Evolutionary conservation across 2,113 vertebrate genomes (phyloP).

Genomic region (Podarcis cretensis): DNA sequence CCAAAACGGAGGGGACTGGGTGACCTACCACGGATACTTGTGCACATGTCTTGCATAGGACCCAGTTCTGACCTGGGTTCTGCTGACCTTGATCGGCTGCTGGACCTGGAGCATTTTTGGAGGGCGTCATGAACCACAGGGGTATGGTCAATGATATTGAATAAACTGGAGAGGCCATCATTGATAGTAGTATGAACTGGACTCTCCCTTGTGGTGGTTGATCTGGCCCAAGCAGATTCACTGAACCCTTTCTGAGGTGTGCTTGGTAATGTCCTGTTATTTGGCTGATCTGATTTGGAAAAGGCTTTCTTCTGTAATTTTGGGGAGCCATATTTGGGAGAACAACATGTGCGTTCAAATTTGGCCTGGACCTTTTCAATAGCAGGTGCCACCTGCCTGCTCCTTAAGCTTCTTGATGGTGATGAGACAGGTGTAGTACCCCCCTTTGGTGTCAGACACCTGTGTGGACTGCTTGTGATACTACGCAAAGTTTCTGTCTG

Average conservation of each 20-base stretch:
- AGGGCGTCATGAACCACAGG: slow-evolving; percentile 84
- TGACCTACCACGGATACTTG: slow-evolving; percentile 84
- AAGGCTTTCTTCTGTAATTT: slow-evolving; percentile 91
- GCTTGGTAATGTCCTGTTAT: slow-evolving; percentile 76
- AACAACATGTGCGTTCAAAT: slow-evolving; percentile 96
- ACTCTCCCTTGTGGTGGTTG: slow-evolving; percentile 95
- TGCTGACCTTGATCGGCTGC: slow-evolving; percentile 83
- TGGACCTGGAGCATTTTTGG: slow-evolving; percentile 87
- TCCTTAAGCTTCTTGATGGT: slow-evolving; percentile 90
- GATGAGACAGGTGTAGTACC: slow-evolving; percentile 90
- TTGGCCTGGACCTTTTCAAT: slow-evolving; percentile 91
- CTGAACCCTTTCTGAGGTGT: slow-evolving; percentile 89
- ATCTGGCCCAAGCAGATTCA: slow-evolving; percentile 97
- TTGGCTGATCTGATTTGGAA: slow-evolving; percentile 78
- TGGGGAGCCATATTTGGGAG: slow-evolving; percentile 96
- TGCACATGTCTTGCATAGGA: slow-evolving; percentile 78
- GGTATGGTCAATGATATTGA: slow-evolving; percentile 97
- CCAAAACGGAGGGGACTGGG: slow-evolving; percentile 90
- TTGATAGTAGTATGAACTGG: slow-evolving; percentile 98
- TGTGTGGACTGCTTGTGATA: slow-evolving; percentile 95
- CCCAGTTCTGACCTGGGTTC: slow-evolving; percentile 76
- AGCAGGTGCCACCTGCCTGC: slow-evolving; percentile 89
- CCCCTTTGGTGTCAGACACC: slow-evolving; percentile 93
- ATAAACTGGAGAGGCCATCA: slow-evolving; percentile 97
- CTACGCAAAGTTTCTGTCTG: slow-evolving; percentile 91